A percentile compares a stretch with the other conserved stretches of the same genome.
phyloP scores from a whole-genome alignment of 2,797 vertebrate species.

The Aeoliscus strigatus region DNA sequence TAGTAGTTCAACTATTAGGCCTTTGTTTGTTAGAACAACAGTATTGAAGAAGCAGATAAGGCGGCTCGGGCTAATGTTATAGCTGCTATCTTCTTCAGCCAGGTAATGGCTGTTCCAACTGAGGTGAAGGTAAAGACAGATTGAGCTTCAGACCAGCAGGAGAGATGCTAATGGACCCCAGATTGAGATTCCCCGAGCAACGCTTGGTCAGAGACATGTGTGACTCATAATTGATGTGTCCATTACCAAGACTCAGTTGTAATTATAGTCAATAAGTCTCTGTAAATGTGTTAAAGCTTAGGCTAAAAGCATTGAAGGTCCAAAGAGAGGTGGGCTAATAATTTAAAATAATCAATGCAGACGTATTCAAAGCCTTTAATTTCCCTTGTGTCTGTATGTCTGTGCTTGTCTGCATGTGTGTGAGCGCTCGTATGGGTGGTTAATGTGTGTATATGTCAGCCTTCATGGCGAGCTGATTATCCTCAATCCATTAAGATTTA shows the following conservation, averaged over 20 bases:
- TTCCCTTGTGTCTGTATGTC: conserved; percentile 92
- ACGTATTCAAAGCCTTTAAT: conserved; percentile 99
- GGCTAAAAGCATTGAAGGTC: conserved; percentile 99
- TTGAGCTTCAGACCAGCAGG: conserved; percentile 70
- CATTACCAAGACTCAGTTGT: conserved; percentile 99
- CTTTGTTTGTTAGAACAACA: conserved; percentile 30
- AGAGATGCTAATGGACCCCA: conserved; percentile 93
- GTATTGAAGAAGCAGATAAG: conserved; percentile 15
- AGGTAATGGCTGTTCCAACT: conserved; percentile 66
- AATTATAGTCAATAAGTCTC: conserved; percentile 99
- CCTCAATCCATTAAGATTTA: conserved; percentile 99
- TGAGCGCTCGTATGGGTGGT: conserved; percentile 32
- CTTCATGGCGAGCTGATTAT: conserved; percentile 94
- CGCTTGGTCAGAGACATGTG: conserved; percentile 96
- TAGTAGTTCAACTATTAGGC: conserved; percentile 21
- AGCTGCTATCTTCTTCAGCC: conserved; percentile 64
- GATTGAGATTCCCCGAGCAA: conserved; percentile 98
- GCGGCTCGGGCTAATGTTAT: conserved; percentile 54
- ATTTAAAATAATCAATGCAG: conserved; percentile 99
- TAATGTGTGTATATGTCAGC: conserved; percentile 75
- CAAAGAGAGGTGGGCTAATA: conserved; percentile 99
- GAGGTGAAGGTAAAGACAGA: conserved; percentile 73
- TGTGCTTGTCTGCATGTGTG: conserved; percentile 60
- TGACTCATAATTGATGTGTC: conserved; percentile 99
- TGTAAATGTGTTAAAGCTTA: conserved; percentile 99